These are phyloP conservation scores for Trachymyrmex cornetzi DNA, from an alignment of 1,140 invertebrate genomes.

Conservation along the genomic window DNA sequence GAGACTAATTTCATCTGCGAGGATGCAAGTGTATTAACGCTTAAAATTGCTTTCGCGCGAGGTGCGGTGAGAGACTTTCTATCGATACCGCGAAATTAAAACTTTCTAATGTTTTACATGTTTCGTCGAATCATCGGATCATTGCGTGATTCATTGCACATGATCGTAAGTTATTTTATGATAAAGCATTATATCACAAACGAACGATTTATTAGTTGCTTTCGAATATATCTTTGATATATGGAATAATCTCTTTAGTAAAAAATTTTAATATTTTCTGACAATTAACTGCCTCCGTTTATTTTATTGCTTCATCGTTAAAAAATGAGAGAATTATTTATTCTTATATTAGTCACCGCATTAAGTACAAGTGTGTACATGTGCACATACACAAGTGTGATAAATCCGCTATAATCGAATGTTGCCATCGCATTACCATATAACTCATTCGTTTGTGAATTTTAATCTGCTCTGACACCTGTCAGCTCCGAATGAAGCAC, in stretches of 20 bases:
- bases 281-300: not conserved
- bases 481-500: conserved; percentile 11
- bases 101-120: conserved; percentile 59
- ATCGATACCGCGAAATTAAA: conserved; percentile 63
- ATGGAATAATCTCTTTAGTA: not conserved
- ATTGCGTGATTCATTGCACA: conserved; percentile 31
- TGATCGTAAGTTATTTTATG: conserved; percentile 1
- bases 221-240: not conserved
- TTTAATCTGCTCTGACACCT: not conserved
- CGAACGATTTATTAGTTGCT: not conserved
- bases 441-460: not conserved
- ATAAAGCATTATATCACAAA: conserved; percentile 19
- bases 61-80: conserved; percentile 59
- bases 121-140: conserved; percentile 47
- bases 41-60: conserved; percentile 63
- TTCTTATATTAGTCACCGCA: too few species aligned
- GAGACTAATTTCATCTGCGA: conserved; percentile 57
- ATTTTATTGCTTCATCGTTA: not conserved
- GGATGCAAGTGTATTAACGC: conserved; percentile 61
- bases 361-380: not conserved
- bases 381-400: not conserved
- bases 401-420: not conserved
- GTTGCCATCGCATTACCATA: not conserved
- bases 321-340: not conserved
- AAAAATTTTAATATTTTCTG: conserved; percentile 3